Percentiles rank a stretch among this genome's conserved stretches.
Evolutionary conservation across 2,797 vertebrate genomes (phyloP).

Genomic region (Rhinogobio ventralis): DNA sequence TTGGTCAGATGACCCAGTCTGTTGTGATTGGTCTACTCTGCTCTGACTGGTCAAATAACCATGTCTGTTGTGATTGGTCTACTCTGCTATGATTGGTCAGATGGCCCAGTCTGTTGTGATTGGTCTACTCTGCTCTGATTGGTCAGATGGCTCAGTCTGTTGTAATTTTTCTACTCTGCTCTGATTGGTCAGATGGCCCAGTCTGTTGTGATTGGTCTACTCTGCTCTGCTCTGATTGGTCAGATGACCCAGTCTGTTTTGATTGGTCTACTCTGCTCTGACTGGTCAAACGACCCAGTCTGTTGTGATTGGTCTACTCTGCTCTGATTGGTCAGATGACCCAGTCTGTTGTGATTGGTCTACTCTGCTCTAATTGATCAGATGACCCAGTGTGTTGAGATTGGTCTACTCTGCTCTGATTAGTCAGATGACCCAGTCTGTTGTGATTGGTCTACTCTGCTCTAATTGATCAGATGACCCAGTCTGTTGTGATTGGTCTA

Average conservation of each 20-base stretch:
- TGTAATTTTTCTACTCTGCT: too few species aligned
- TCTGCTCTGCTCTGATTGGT: too few species aligned
- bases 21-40: too few species aligned
- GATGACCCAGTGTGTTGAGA: not conserved
- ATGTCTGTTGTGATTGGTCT: too few species aligned
- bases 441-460: not conserved
- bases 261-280: not conserved
- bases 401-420: not conserved
- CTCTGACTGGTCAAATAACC: too few species aligned
- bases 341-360: not conserved
- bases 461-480: not conserved
- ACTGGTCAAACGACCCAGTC: not conserved
- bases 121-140: not conserved
- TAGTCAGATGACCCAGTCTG: not conserved
- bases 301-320: not conserved
- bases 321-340: not conserved
- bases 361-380: not conserved
- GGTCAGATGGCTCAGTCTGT: not conserved
- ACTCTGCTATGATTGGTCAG: not conserved
- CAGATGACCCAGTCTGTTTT: too few species aligned
- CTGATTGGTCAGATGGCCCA: too few species aligned
- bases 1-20: too few species aligned
- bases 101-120: not conserved
- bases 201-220: too few species aligned
- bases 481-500: not conserved